Conservation (phyloP, 2,113 vertebrate species). For the Micronycteris hirsuta region DNA sequence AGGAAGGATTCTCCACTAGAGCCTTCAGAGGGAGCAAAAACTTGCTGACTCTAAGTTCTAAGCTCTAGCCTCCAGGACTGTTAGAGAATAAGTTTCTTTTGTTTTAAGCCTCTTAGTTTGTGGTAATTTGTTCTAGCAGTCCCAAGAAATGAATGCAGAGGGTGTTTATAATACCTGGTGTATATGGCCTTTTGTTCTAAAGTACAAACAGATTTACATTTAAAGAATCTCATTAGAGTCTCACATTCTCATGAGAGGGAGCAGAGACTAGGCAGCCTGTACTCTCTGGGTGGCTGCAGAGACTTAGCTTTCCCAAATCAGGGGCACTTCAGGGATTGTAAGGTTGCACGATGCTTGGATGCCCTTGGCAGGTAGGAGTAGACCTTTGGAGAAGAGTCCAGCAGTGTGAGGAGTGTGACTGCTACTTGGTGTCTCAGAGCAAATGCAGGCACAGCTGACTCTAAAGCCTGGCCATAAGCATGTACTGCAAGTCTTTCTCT, state of each 20-base stretch:
- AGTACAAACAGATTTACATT: background rate
- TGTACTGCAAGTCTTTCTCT: background rate
- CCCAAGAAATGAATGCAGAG: background rate
- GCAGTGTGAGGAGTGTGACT: background rate
- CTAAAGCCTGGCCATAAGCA: rapidly evolving
- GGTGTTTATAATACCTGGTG: background rate
- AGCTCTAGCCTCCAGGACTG: background rate
- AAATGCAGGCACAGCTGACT: background rate
- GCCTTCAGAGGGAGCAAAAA: no score
- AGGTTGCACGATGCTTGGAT: background rate
- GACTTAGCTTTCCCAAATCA: background rate
- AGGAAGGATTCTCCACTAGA: no score
- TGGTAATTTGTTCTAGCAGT: background rate
- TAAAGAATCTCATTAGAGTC: background rate
- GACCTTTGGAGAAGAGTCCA: background rate
- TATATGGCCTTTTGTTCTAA: background rate
- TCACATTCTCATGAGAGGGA: background rate
- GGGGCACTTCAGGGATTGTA: background rate
- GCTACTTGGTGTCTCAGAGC: rapidly evolving
- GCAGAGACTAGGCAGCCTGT: background rate
- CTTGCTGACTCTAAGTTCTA: background rate
- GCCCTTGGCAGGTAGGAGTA: rapidly evolving
- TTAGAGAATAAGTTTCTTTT: background rate
- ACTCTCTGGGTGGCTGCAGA: background rate
- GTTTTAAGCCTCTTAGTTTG: background rate